These are phyloP conservation scores for Beroe ovata DNA, from an alignment of 37 sponge, comb jelly and placozoan genomes.

Conservation along the genomic window DNA sequence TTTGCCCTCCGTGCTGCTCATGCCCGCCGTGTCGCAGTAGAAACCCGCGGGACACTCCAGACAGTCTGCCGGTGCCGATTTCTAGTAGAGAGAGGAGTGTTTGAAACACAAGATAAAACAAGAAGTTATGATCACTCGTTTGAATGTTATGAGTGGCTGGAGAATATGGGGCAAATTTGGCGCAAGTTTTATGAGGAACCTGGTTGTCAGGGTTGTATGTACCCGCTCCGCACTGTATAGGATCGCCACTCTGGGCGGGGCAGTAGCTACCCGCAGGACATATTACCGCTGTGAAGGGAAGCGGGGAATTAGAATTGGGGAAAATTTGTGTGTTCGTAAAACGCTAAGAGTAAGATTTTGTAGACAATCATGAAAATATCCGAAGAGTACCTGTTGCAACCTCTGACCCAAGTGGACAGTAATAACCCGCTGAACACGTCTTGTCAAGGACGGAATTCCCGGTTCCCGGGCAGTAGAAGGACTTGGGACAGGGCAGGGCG, in stretches of 20 bases:
- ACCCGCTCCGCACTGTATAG: constrained; percentile 41
- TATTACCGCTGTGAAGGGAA: constrained; percentile 13
- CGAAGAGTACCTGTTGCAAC: constrained; percentile 12
- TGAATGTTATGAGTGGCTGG: no score
- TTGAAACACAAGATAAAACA: no score
- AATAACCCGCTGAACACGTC: constrained; percentile 67
- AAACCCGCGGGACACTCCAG: constrained; percentile 56
- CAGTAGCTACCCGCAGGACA: constrained; percentile 70
- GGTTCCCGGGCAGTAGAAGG: constrained; percentile 57
- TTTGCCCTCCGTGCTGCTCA: constrained; percentile 3
- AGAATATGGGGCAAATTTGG: no score
- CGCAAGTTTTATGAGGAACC: background rate
- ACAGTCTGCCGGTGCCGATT: constrained; percentile 41
- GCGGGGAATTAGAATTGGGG: background rate
- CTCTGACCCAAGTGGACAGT: constrained; percentile 36
- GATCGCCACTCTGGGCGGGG: background rate
- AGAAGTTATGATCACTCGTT: background rate
- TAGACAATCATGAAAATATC: background rate
- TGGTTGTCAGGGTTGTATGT: constrained; percentile 22
- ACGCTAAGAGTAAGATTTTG: background rate
- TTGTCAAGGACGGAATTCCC: background rate
- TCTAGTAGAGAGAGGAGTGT: background rate
- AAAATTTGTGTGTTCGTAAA: background rate
- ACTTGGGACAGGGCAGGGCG: constrained; percentile 59
- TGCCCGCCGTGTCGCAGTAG: constrained; percentile 43